These are phyloP conservation scores for Oscheius myriophilus DNA, from an alignment of 2,888 invertebrate genomes.

Conservation along the genomic window DNA sequence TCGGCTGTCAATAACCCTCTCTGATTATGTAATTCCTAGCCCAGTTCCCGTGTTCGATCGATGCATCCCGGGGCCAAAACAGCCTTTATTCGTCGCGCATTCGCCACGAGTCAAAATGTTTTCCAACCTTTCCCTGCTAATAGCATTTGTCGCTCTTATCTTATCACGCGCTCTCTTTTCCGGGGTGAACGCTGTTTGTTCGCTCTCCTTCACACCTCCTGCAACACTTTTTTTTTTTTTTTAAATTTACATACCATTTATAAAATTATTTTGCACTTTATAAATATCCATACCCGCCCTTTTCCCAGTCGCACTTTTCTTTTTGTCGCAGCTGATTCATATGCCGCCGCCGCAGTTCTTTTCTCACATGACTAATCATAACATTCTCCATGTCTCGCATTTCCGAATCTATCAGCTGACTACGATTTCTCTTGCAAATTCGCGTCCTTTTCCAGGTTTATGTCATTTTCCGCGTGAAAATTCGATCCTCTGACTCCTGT, in stretches of 20 bases:
- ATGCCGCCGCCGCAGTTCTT: neutral
- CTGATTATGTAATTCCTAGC: too few relatives aligned
- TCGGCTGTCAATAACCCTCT: too few relatives aligned
- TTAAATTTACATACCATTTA: neutral
- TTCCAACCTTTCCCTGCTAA: slow-evolving; percentile 6
- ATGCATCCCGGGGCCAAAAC: too few relatives aligned
- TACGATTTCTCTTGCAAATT: neutral
- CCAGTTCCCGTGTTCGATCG: too few relatives aligned
- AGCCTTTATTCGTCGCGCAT: too few relatives aligned
- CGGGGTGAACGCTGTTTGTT: neutral
- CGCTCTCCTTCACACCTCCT: neutral
- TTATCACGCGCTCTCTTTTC: slow-evolving; percentile 16
- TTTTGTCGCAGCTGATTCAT: slow-evolving; percentile 13
- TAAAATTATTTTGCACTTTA: neutral
- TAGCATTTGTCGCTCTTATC: slow-evolving; percentile 18
- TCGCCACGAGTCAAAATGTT: neutral
- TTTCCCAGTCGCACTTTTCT: slow-evolving; percentile 1
- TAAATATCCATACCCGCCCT: neutral
- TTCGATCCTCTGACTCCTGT: too few relatives aligned
- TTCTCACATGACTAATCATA: neutral
- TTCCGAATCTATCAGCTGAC: neutral
- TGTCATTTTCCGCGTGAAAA: neutral
- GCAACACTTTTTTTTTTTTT: neutral
- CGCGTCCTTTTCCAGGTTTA: neutral
- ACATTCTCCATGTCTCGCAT: neutral